Conservation (phyloP, 2,888 invertebrate genomes). For the Isoperla grammatica region DNA sequence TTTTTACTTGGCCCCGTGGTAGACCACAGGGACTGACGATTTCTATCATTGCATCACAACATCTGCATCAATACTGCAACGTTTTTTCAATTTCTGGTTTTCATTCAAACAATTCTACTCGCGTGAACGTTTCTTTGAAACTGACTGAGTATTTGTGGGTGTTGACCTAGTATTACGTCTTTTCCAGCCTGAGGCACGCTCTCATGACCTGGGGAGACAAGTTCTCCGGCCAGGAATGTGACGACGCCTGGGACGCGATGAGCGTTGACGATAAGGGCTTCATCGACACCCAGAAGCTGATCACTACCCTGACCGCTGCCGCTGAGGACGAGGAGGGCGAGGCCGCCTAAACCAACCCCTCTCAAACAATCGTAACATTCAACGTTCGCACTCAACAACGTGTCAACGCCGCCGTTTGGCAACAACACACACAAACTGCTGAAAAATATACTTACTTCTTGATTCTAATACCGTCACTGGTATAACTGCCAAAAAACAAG, state of each 20-base stretch:
- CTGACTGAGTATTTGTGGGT: too few relatives aligned
- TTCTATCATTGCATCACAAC: too few relatives aligned
- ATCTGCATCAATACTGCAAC: too few relatives aligned
- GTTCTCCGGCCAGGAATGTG: conserved; percentile 81
- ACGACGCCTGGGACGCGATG: conserved; percentile 91
- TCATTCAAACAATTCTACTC: too few relatives aligned
- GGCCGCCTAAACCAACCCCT: conserved; percentile 29
- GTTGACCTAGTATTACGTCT: too few relatives aligned
- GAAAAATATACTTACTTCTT: too few relatives aligned
- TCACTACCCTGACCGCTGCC: conserved; percentile 82
- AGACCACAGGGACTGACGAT: too few relatives aligned
- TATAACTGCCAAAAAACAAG: background rate
- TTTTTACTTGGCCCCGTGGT: too few relatives aligned
- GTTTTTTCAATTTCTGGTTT: too few relatives aligned
- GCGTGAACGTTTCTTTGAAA: too few relatives aligned
- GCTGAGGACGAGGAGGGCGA: conserved; percentile 67
- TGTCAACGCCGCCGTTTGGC: background rate
- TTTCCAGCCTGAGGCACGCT: conserved; percentile 71
- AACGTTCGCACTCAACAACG: background rate
- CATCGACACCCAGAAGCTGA: conserved; percentile 82
- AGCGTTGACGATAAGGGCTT: conserved; percentile 85
- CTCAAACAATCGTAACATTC: conserved; percentile 1
- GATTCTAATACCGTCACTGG: too few relatives aligned
- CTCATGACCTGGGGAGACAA: conserved; percentile 92
- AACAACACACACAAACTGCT: conserved; percentile 1